A percentile compares a stretch with the other conserved stretches of the same genome.
phyloP scores from a whole-genome alignment of 2,113 vertebrate species.

The Microtus oregoni region DNA sequence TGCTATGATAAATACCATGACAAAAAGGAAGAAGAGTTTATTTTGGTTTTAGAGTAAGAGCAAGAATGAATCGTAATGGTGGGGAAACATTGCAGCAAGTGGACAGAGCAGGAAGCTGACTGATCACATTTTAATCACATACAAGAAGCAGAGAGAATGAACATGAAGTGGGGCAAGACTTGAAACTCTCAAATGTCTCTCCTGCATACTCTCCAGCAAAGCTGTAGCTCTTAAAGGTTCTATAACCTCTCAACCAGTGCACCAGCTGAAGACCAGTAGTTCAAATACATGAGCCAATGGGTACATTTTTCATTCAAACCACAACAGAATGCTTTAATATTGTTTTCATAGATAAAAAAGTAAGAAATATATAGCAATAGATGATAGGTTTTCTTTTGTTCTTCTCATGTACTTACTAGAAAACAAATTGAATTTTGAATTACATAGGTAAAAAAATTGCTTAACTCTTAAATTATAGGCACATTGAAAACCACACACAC shows the following conservation, averaged over 20 bases:
- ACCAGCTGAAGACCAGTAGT: neutral
- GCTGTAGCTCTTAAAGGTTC: neutral
- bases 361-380: conserved; percentile 35
- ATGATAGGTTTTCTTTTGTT: conserved; percentile 5
- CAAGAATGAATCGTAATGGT: neutral
- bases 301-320: neutral
- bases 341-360: conserved; percentile 19
- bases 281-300: neutral
- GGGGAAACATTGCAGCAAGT: no score
- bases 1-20: neutral
- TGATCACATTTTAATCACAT: neutral
- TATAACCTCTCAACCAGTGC: neutral
- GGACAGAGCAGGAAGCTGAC: neutral
- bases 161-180: neutral
- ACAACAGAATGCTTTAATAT: neutral
- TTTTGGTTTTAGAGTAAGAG: neutral
- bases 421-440: conserved; percentile 44
- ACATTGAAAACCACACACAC: neutral
- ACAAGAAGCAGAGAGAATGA: neutral
- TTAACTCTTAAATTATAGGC: neutral
- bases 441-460: neutral
- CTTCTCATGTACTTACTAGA: neutral
- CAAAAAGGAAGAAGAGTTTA: neutral
- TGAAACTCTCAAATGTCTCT: neutral
- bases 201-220: neutral